A percentile compares a stretch with the other conserved stretches of the same genome.
Conservation (phyloP, 1,140 invertebrate genomes). For the Pogonomyrmex barbatus region DNA sequence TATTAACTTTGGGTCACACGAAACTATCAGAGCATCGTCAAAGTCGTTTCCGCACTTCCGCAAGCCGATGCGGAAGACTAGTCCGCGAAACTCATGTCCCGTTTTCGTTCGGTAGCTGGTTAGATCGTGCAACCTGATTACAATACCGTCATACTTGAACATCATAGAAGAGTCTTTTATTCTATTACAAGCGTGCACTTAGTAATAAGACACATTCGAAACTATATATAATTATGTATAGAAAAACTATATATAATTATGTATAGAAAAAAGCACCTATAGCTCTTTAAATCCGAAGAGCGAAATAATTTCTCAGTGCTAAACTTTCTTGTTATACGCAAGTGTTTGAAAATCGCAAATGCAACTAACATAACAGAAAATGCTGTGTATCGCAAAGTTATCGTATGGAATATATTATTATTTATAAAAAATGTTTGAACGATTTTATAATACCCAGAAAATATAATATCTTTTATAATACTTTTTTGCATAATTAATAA, state of each 20-base stretch:
- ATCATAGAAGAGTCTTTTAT: background rate
- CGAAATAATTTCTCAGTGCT: background rate
- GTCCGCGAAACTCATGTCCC: constrained; percentile 47
- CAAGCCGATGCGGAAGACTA: constrained; percentile 41
- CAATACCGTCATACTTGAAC: background rate
- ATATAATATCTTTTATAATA: background rate
- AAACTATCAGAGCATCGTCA: constrained; percentile 69
- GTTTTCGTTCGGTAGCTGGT: constrained; percentile 16
- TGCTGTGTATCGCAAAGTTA: background rate
- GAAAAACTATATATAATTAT: background rate
- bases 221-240: background rate
- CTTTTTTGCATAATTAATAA: background rate
- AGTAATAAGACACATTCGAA: background rate
- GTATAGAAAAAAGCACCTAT: background rate
- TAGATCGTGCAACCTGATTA: constrained; percentile 39
- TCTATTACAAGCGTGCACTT: background rate
- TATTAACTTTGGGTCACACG: constrained; percentile 73
- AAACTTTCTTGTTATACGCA: background rate
- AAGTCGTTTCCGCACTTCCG: constrained; percentile 18
- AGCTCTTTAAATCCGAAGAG: background rate
- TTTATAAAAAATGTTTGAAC: background rate
- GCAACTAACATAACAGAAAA: background rate
- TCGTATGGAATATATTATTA: background rate
- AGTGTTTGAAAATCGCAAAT: background rate
- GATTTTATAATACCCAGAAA: background rate